Evolutionary conservation across 2,888 invertebrate genomes (phyloP), one percentile per base, ranked within the genome.

Genomic region (Mycalesis mineus): DNA sequence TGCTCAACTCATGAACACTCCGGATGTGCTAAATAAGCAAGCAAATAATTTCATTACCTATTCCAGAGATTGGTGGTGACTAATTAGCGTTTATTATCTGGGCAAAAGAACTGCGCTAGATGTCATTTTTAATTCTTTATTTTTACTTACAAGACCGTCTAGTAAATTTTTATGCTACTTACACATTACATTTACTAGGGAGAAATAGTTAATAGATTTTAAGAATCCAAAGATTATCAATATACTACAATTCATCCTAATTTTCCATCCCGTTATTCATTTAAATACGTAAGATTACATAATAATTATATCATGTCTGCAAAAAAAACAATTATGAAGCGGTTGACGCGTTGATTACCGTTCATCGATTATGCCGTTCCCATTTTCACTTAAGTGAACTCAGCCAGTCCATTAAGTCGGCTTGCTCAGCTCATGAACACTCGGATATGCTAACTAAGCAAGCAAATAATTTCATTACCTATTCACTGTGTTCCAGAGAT

Each of bases 341-440:
- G 31, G 33, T 11, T 33, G 47, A 11, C 47, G 11, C 31, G 31
- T 47, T 47, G 47, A 33, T 47, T 33, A 47, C 41, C 51, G 51
- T 41, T 31, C 41, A 41, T 52, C 40, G 41, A 41, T 52, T 52
- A 52, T 52, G 17, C 42, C 31, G 40, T n/a, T 51, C 51, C 41
- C 41, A 33, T 31, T 51, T 51, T 51, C 51, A 41, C 51, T 51
- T 51, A 51, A 41, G 51, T 41, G 51, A 41, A 51, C 42, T 31
- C 31, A 31, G 51, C 29, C 15, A 41, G 41, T n/a, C 41, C 51
- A 42, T 52, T 42, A 52, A 42, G 41, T 52, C 52, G 6, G 17
- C 42, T 52, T 33, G 42, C 14, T 42, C 41, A 33, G 15, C 33
- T 33, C 33, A 7, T 13, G 42, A 42, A 17, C 40, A 28, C 7